These are phyloP conservation scores for Empis stercorea DNA, from an alignment of 2,888 invertebrate genomes.

Conservation along the genomic window DNA sequence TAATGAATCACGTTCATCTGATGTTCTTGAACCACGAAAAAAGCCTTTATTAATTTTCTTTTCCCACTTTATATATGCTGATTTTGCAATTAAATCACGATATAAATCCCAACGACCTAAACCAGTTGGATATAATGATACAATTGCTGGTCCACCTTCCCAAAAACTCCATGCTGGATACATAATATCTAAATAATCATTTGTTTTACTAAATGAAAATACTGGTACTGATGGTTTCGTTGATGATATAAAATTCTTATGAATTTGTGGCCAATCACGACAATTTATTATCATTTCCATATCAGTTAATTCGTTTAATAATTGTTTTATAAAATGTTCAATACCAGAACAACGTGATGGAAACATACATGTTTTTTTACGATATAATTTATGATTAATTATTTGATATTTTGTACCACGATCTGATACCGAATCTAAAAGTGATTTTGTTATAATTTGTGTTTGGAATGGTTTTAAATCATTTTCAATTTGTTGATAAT, in stretches of 20 bases:
- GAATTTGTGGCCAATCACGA: conserved; percentile 85
- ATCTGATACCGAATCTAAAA: conserved; percentile 44
- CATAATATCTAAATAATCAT: conserved; percentile 78
- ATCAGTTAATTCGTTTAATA: conserved; percentile 59
- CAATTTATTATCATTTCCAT: conserved; percentile 81
- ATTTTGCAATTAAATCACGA: conserved; percentile 53
- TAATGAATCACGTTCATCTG: conserved; percentile 76
- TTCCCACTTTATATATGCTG: conserved; percentile 61
- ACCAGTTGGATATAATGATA: conserved; percentile 76
- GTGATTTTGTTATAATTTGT: conserved; percentile 54
- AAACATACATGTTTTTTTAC: conserved; percentile 79
- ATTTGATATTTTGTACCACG: conserved; percentile 75
- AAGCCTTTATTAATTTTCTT: conserved; percentile 60
- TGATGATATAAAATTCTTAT: conserved; percentile 42
- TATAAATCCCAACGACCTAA: conserved; percentile 89
- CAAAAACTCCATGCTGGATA: conserved; percentile 97
- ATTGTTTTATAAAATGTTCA: conserved; percentile 68
- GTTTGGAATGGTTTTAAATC: conserved; percentile 55
- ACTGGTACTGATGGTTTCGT: conserved; percentile 62
- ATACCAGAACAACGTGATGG: conserved; percentile 83
- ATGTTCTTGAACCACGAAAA: conserved; percentile 91
- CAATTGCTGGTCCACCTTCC: conserved; percentile 94
- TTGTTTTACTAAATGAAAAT: conserved; percentile 88
- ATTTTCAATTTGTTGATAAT: conserved; percentile 45
- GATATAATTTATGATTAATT: conserved; percentile 62